Evolutionary conservation across 2,113 vertebrate species (phyloP), one percentile per base, ranked within the genome.

Genomic region (Struthidea cinerea): DNA sequence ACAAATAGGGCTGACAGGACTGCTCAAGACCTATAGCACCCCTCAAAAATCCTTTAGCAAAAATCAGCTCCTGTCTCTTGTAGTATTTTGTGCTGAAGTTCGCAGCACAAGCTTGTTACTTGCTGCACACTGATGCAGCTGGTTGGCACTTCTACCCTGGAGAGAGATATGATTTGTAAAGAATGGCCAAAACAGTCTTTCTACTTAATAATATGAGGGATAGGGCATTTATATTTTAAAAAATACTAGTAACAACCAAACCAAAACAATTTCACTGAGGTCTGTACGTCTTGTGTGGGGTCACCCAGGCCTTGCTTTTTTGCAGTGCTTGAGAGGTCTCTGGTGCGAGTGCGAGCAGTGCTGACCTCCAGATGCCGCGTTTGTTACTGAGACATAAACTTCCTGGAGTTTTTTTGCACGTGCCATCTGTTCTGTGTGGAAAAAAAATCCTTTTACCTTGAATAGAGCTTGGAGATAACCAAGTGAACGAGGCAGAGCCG

Each of bases 321-420:
- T 41, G 41, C 50, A 16, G 63, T 28, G 15, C 52, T 47, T 18
- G 2, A 24, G 55, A 80, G 46, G 59, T 32, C 44, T 53, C 49
- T 65, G 2, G 3, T 26, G 52, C 13, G 10, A 77, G 18, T 0
- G 0, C 8, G 19, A 74, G 4, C 15, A 55, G 30, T 10, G 39
- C 47, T 47, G 56, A 56, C 49, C 49, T 91, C 64, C 27, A n/a
- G 33, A 27, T 71, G 27, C 26, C 15, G 1, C 6, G 0, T 87
- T 70, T 60, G 52, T 59, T 61, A 44, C 65, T 33, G 55, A 52
- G 52, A 57, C 6, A 12, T n/a, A n/a, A 74, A 60, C 33, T 75
- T 94, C 52, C 79, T 71, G 60, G 33, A n/a, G 32, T 14, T 69
- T 61, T 76, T 78, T 57, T 56, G 52, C 52, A 35, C 13, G 10